These are phyloP conservation scores for Drosophila lowei DNA, from an alignment of 1,140 invertebrate species.

Conservation along the genomic window DNA sequence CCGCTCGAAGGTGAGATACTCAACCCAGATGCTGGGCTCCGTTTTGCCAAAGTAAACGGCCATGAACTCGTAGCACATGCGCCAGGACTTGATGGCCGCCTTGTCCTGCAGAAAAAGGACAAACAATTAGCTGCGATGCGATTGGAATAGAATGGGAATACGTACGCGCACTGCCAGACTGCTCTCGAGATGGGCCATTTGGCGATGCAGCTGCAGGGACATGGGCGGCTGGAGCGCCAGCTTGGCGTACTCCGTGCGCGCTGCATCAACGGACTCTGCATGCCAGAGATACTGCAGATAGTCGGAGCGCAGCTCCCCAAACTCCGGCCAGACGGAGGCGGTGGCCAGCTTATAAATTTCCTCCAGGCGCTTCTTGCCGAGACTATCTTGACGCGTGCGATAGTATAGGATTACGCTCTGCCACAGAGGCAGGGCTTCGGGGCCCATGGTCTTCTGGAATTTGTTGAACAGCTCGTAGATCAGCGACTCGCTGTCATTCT, in stretches of 20 bases:
- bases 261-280: slow-evolving; percentile 54
- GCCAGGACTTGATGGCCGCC: slow-evolving; percentile 51
- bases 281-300: slow-evolving; percentile 69
- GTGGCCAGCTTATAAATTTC: slow-evolving; percentile 67
- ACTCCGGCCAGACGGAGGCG: slow-evolving; percentile 55
- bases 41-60: slow-evolving; percentile 67
- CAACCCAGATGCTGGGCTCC: slow-evolving; percentile 68
- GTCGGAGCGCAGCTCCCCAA: slow-evolving; percentile 59
- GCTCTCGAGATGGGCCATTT: slow-evolving; percentile 67
- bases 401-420: slow-evolving; percentile 63
- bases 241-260: slow-evolving; percentile 66
- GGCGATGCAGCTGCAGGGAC: slow-evolving; percentile 66
- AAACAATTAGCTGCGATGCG: background rate
- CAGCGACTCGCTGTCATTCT: slow-evolving; percentile 51
- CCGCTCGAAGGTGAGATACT: slow-evolving; percentile 75
- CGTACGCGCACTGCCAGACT: slow-evolving; percentile 39
- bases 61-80: slow-evolving; percentile 74
- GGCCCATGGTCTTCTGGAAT: slow-evolving; percentile 47
- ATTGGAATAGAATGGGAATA: background rate
- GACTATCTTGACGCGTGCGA: slow-evolving; percentile 39
- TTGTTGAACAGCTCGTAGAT: slow-evolving; percentile 60
- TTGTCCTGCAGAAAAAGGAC: slow-evolving; percentile 26
- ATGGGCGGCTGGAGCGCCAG: slow-evolving; percentile 66
- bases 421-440: slow-evolving; percentile 52
- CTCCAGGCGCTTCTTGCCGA: slow-evolving; percentile 41